These are phyloP conservation scores for Drosophila robusta DNA, from an alignment of 2,888 invertebrate genomes.

Conservation along the genomic window DNA sequence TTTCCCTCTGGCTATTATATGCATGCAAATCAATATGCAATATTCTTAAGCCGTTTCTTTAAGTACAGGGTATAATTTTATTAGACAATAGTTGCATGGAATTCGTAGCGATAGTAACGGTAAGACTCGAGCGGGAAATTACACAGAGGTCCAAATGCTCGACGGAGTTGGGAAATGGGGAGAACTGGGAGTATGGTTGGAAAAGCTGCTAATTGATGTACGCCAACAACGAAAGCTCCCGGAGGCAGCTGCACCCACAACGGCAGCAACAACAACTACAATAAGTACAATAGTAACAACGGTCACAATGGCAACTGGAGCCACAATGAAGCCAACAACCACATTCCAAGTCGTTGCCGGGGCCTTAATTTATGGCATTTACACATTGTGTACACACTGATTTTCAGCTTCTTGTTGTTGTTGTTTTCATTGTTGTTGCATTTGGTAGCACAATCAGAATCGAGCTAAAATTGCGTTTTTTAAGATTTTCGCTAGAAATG, in stretches of 20 bases:
- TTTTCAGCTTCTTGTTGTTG: neutral
- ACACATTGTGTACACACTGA: conserved; percentile 21
- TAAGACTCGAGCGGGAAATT: neutral
- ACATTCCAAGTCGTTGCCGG: conserved; percentile 12
- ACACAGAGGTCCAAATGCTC: conserved; percentile 16
- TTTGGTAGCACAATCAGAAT: too few relatives aligned
- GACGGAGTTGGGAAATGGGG: neutral
- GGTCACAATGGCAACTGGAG: neutral
- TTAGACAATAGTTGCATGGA: neutral
- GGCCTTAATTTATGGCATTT: conserved; percentile 30
- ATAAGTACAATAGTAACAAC: neutral
- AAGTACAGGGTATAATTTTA: neutral
- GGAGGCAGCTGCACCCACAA: conserved; percentile 4
- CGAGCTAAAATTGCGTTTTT: too few relatives aligned
- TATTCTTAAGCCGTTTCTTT: too few relatives aligned
- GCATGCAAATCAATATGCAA: too few relatives aligned
- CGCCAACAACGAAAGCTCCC: conserved; percentile 14
- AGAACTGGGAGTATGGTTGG: neutral
- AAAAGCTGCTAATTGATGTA: conserved; percentile 46
- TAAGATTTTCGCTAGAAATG: too few relatives aligned
- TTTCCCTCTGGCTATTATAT: too few relatives aligned
- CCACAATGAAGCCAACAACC: conserved; percentile 11
- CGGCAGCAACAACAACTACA: conserved; percentile 2
- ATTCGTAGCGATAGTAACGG: conserved; percentile 1
- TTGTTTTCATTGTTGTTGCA: neutral